These are phyloP conservation scores for Labeo catla DNA, from an alignment of 2,113 vertebrate species.

Conservation along the genomic window DNA sequence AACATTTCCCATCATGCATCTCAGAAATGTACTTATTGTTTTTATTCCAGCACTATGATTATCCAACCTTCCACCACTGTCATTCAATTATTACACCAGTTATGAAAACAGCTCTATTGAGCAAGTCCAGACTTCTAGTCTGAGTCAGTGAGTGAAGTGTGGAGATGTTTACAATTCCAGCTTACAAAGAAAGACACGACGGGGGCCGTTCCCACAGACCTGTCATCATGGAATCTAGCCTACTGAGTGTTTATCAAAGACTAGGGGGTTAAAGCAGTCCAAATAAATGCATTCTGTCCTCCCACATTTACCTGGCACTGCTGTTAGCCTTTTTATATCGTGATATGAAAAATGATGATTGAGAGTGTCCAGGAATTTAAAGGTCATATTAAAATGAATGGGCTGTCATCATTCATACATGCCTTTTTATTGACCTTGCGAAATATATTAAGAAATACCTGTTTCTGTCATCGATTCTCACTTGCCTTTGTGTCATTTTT, in stretches of 20 bases:
- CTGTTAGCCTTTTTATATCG: not conserved
- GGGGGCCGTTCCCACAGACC: not conserved
- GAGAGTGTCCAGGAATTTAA: slow-evolving; percentile 3
- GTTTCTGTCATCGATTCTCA: not conserved
- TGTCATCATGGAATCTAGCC: slow-evolving; percentile 8
- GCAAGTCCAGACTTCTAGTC: not conserved
- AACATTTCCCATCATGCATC: slow-evolving; percentile 1
- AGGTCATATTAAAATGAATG: not conserved
- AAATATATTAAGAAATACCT: slow-evolving; percentile 15
- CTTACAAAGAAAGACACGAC: slow-evolving; percentile 6
- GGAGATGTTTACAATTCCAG: slow-evolving; percentile 31
- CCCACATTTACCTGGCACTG: slow-evolving; percentile 25
- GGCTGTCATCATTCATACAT: not conserved
- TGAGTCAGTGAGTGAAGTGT: not conserved
- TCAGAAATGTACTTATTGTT: not conserved
- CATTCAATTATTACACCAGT: not conserved
- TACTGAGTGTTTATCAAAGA: not conserved
- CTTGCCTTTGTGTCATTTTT: not conserved
- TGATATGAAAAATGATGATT: not conserved
- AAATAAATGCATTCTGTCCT: slow-evolving; percentile 16
- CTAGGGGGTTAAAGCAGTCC: not conserved
- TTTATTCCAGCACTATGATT: not conserved
- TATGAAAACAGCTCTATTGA: slow-evolving; percentile 12
- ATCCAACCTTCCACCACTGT: not conserved
- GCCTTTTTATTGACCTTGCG: not conserved